Percentiles rank a stretch among this genome's conserved stretches.
Conservation (phyloP, 2,113 vertebrate genomes). For the Isichthys henryi region DNA sequence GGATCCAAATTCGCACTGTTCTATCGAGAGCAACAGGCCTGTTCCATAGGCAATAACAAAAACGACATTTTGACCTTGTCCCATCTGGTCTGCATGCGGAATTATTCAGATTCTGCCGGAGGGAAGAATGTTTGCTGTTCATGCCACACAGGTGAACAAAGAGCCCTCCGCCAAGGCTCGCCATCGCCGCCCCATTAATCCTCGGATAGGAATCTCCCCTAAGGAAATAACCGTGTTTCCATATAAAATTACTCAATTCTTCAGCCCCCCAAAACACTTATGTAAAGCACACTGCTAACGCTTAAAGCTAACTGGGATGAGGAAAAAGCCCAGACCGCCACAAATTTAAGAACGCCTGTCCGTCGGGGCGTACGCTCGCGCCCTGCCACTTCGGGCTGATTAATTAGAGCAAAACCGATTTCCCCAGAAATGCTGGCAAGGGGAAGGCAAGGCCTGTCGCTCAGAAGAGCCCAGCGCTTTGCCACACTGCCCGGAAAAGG, state of each 20-base stretch:
- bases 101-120: conserved; percentile 5
- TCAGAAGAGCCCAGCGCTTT: neutral
- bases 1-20: neutral
- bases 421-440: neutral
- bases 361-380: neutral
- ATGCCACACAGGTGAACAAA: neutral
- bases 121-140: neutral
- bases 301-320: neutral
- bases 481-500: neutral
- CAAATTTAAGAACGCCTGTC: no score
- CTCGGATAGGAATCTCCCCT: neutral
- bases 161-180: neutral
- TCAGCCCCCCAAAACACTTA: neutral
- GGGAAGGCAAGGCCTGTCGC: neutral
- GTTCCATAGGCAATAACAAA: neutral
- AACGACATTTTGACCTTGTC: conserved; percentile 11
- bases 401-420: neutral
- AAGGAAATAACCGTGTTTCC: neutral
- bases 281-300: neutral
- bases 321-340: neutral
- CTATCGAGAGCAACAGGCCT: neutral
- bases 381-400: neutral
- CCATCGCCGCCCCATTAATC: neutral
- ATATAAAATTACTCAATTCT: neutral
- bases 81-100: conserved; percentile 9